Conservation (phyloP, 2,888 invertebrate genomes). For the Chamaedrilus cognettii region DNA sequence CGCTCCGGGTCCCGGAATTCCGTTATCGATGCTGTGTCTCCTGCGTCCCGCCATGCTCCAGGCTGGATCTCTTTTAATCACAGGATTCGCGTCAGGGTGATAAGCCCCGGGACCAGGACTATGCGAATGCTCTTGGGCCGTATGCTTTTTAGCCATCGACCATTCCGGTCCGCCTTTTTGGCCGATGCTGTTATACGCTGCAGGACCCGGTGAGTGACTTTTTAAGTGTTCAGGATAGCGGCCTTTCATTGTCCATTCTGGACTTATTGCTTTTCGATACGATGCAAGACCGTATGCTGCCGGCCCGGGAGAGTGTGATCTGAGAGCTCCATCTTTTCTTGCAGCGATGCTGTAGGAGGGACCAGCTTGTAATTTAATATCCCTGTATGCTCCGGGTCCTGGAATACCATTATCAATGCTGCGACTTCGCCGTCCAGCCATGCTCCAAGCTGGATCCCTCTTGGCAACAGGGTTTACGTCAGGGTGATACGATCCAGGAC, state of each 20-base stretch:
- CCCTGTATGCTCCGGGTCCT: slow-evolving; percentile 14
- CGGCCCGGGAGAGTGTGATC: slow-evolving; percentile 12
- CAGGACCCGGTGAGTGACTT: slow-evolving; percentile 13
- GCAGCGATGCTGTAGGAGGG: slow-evolving; percentile 11
- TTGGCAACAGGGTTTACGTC: slow-evolving; percentile 15
- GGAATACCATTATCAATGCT: slow-evolving; percentile 5
- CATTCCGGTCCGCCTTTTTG: slow-evolving; percentile 2
- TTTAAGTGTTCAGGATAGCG: background rate
- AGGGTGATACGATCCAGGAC: slow-evolving; percentile 4
- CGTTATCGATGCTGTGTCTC: too few species aligned
- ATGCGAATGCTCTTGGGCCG: background rate
- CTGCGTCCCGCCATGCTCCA: background rate
- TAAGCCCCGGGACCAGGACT: slow-evolving; percentile 18
- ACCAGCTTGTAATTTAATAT: background rate
- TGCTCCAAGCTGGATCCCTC: slow-evolving; percentile 17
- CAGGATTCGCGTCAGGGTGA: slow-evolving; percentile 9
- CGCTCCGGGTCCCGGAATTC: slow-evolving; percentile 2
- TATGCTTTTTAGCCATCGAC: slow-evolving; percentile 1
- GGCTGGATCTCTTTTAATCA: slow-evolving; percentile 5
- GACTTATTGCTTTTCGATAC: background rate
- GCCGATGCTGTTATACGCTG: slow-evolving; percentile 1
- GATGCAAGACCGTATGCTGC: slow-evolving; percentile 10
- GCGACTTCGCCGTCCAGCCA: background rate
- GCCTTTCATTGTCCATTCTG: slow-evolving; percentile 19
- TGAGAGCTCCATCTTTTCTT: background rate